Base-by-base conservation (phyloP, 2,113 vertebrate genomes). In the Arvicanthis niloticus region DNA sequence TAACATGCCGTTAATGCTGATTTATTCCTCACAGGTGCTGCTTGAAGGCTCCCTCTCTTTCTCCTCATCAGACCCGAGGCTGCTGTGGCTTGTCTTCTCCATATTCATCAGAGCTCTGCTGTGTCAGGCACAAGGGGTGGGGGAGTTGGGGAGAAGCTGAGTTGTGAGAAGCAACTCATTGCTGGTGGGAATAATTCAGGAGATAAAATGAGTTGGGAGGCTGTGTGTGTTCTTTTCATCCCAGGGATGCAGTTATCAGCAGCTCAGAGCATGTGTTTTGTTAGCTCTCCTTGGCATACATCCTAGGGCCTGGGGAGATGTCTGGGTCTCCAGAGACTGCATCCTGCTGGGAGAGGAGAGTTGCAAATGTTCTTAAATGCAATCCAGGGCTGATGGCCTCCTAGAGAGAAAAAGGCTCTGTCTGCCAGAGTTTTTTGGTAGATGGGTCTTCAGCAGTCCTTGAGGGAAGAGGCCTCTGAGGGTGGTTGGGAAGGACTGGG, bases 221-320 rank as follows among this genome's bases (percentile, higher is more conserved):
- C 86, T 16, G 72, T 15, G 53, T 34, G 75, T 22, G 93, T 42
- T 51, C 81, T 51, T 84, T 5, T 31, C 37, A 34, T 94, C 65
- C 67, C 51, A 75, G 65, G 31, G 75, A 37, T 3, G 72, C 24
- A 19, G 4, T 53, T 7, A 56, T 1, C 51, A 5, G 19, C 81
- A 53, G 21, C 17, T 0, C 0, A 40, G 17, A 51, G 51, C 37
- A 0, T 0, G 0, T 1, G 40, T 13, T 21, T 17, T 4, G 34
- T 16, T 13, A 10, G 29, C 22, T 7, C 17, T 26, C 31, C 7
- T 5, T 2, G 5, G 40, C 0, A 29, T 34, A 15, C 4, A 51
- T 40, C 8, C 0, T 13, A 51, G 60, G 5, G 56, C 42, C n/a
- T 40, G 58, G 16, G 24, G 11, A 42, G 77, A 58, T 51, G 34